phyloP scores from a whole-genome alignment of 2,888 invertebrate genomes.

The Nebria brevicollis region DNA sequence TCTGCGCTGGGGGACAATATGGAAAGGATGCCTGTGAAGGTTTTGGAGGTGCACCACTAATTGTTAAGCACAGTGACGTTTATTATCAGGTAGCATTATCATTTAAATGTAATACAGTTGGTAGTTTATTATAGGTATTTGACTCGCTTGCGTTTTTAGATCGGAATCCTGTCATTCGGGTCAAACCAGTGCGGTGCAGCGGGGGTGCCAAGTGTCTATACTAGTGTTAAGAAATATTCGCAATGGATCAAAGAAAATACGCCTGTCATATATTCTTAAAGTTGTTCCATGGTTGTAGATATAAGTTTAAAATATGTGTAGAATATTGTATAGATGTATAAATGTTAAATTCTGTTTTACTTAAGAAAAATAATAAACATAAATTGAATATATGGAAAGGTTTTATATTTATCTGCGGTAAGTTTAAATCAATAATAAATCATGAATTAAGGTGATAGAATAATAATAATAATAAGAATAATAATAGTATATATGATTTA shows the following conservation, averaged over 20 bases:
- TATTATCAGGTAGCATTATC: conserved; percentile 69
- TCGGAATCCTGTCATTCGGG: conserved; percentile 83
- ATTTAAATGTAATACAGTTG: background rate
- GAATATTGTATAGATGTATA: conserved; percentile 3
- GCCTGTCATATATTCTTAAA: conserved; percentile 59
- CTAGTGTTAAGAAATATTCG: conserved; percentile 77
- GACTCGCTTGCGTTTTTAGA: conserved; percentile 62
- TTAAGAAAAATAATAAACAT: background rate
- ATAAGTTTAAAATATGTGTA: background rate
- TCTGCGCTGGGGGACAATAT: conserved; percentile 80
- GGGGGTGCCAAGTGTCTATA: conserved; percentile 81
- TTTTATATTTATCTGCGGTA: too few species aligned
- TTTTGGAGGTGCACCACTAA: conserved; percentile 80
- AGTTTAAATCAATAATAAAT: too few species aligned
- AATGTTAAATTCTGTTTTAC: background rate
- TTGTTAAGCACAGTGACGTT: conserved; percentile 71
- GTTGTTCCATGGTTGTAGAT: background rate
- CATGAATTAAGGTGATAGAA: background rate
- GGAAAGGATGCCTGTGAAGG: conserved; percentile 82
- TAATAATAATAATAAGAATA: background rate
- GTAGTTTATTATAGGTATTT: background rate
- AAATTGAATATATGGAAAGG: too few species aligned
- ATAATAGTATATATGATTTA: background rate
- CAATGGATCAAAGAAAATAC: conserved; percentile 81
- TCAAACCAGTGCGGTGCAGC: conserved; percentile 80